Base-by-base conservation (phyloP, 2,113 vertebrate species). In the Campylomormyrus tamandua region DNA sequence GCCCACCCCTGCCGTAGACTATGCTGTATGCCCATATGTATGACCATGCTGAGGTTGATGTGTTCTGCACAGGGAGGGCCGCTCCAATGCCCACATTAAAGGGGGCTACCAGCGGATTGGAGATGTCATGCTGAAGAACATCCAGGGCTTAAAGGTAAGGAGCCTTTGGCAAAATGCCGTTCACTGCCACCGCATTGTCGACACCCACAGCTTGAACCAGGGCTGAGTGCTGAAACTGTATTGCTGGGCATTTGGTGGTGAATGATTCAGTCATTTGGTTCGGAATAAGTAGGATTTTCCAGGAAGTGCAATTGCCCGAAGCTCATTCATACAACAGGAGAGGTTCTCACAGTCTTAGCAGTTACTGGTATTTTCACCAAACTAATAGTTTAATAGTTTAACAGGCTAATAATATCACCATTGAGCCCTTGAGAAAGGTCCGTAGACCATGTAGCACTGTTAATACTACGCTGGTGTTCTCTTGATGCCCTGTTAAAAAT, bases 81-180 rank as follows among this genome's bases (percentile, higher is more conserved):
- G 97, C 3, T 98, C 98, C 2, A 98, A 98, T 13, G 97, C 97
- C 35, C 98, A 99, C 92, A 94, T 97, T 92, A 97, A 97, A 95
- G 97, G 96, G 92, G 98, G 98, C 93, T 96, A 97, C 94, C 98
- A 99, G 93, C 97, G 97, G 91, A 97, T 98, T 3, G 98, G 97
- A 6, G 98, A 99, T 4, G 87, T 99, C 92, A 96, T 99, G 94
- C 95, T 99, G 90, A 98, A 96, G 95, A 98, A 98, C 93, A 96
- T 98, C 62, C 97, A 98, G 94, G 96, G 93, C 88, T 95, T 99
- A 92, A 97, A 97, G 97, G 98, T 98, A 96, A 91, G 94, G 83
- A 46, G 9, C 42, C 24, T 24, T 83, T 48, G 35, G 17, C 74
- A 80, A 19, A 42, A 39, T 80, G 13, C 31, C 17, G 5, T 39